Base-by-base conservation (phyloP, 2,888 invertebrate genomes). In the Petrophora chlorosata region DNA sequence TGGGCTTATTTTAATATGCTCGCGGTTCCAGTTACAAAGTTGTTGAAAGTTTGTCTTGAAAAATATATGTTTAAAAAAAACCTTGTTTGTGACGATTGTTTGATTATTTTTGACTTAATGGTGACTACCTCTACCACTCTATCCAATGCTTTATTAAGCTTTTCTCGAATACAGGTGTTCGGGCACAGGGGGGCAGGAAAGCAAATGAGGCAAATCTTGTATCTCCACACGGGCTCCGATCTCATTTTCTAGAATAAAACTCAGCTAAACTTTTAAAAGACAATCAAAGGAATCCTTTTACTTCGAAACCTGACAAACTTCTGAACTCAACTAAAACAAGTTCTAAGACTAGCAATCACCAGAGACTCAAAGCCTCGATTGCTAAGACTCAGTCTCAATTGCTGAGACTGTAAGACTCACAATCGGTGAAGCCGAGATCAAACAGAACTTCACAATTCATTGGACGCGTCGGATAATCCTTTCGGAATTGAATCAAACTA, bases 201-300 rank as follows among this genome's bases (percentile, higher is more conserved):
- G n/a, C n/a, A n/a, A n/a, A n/a, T n/a, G n/a, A n/a, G n/a, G n/a
- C n/a, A n/a, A n/a, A n/a, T n/a, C n/a, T n/a, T n/a, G n/a, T n/a
- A n/a, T n/a, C n/a, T n/a, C n/a, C n/a, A n/a, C n/a, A n/a, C n/a
- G n/a, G n/a, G n/a, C n/a, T n/a, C 2, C 5, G 15, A 10, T 12
- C 25, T 7, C 2, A 17, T n/a, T n/a, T n/a, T n/a, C n/a, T n/a
- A n/a, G n/a, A n/a, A 16, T 33, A n/a, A 33, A 41, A 25, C 9
- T 19, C 8, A 4, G n/a, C 2, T 2, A 42, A 19, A 28, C 10
- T 42, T 33, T 40, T 29, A 12, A 36, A 45, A 38, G 45, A 38
- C 45, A 45, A 45, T 45, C 45, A 38, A 32, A 38, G n/a, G 33
- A 45, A 45, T 45, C 45, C 45, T 32, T 44, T 32, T 16, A 13